Evolutionary conservation across 2,113 vertebrate genomes (phyloP).

Genomic region (Pachypanchax playfairii): DNA sequence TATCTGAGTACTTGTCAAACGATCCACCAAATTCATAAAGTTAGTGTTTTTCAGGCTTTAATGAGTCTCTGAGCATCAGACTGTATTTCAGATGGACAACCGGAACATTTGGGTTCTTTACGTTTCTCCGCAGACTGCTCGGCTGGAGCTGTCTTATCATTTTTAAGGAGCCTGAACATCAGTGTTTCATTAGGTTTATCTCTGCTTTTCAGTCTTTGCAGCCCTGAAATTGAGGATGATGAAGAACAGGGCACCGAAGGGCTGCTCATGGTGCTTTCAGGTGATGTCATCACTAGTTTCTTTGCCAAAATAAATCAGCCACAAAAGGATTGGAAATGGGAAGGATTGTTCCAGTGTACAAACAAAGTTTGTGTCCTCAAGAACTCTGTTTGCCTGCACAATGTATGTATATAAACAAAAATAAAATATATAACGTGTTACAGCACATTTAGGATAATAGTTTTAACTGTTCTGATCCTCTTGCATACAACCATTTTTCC

Average conservation of each 20-base stretch:
- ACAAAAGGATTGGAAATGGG: neutral
- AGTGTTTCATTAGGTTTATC: constrained; percentile 25
- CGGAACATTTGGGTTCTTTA: constrained; percentile 19
- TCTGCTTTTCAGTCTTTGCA: constrained; percentile 15
- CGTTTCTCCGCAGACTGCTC: constrained; percentile 18
- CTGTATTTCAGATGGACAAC: constrained; percentile 17
- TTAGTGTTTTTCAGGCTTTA: constrained; percentile 11
- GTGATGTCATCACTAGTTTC: constrained; percentile 23
- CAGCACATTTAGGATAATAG: no score
- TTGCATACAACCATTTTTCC: no score
- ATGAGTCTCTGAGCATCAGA: neutral
- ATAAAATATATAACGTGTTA: no score
- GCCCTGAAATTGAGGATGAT: constrained; percentile 40
- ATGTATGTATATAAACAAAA: no score
- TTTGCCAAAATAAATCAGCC: constrained; percentile 28
- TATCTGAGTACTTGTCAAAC: neutral
- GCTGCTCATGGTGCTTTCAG: neutral
- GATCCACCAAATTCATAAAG: neutral
- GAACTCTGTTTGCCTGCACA: no score
- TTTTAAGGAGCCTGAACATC: constrained; percentile 2
- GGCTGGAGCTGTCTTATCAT: constrained; percentile 8
- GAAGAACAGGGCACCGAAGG: constrained; percentile 8
- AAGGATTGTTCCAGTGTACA: no score
- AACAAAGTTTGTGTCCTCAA: no score
- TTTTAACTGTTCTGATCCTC: no score